These are phyloP conservation scores for Stylophora pistillata DNA, from an alignment of 64 coral and sea anemone species.

Conservation along the genomic window DNA sequence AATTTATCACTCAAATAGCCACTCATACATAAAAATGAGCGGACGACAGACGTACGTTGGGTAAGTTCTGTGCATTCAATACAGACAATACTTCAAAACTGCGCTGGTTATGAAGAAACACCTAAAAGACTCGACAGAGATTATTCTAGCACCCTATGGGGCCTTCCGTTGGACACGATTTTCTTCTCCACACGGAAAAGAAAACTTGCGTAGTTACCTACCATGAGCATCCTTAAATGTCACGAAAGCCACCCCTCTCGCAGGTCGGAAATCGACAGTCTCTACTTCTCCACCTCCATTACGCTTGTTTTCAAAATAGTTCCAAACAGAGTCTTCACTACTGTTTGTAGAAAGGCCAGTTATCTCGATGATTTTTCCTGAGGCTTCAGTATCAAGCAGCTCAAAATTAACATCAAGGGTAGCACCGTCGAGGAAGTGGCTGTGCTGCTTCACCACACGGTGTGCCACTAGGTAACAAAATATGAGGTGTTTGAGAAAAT, in stretches of 20 bases:
- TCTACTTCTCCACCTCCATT: slow-evolving; percentile 41
- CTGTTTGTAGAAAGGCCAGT: background rate
- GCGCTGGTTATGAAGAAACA: too few species aligned
- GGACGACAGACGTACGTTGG: too few species aligned
- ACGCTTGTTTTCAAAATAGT: slow-evolving; percentile 48
- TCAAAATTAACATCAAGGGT: slow-evolving; percentile 12
- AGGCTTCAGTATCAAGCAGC: background rate
- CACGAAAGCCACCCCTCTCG: background rate
- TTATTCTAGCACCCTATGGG: too few species aligned
- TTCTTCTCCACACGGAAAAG: too few species aligned
- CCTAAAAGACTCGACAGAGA: too few species aligned
- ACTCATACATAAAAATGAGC: too few species aligned
- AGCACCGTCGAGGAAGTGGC: background rate
- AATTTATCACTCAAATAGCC: too few species aligned
- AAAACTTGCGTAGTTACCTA: too few species aligned
- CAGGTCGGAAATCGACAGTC: background rate
- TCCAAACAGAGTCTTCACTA: slow-evolving; percentile 25
- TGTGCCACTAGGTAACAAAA: slow-evolving; percentile 17
- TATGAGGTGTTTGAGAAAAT: too few species aligned
- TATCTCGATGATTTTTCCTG: background rate
- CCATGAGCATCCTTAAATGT: background rate
- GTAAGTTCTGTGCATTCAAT: too few species aligned
- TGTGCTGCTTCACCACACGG: background rate
- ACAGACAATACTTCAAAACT: too few species aligned
- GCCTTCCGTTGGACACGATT: too few species aligned